Conservation (phyloP, 2,113 vertebrate species). For the Menidia beryllina region DNA sequence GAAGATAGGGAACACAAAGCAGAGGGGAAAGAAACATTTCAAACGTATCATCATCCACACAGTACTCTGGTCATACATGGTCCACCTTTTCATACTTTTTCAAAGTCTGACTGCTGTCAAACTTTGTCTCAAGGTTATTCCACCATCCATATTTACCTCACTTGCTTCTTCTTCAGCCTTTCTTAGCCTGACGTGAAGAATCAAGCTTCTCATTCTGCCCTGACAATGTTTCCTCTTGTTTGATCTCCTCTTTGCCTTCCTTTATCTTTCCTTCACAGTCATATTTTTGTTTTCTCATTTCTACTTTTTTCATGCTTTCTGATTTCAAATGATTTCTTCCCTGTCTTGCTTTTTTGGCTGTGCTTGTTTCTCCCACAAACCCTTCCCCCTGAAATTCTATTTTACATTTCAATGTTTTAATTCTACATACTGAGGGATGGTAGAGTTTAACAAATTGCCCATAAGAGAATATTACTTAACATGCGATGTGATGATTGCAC, state of each 20-base stretch:
- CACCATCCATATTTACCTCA: slow-evolving; percentile 47
- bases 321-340: neutral
- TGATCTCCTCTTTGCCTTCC: slow-evolving; percentile 52
- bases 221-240: slow-evolving; percentile 38
- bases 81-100: slow-evolving; percentile 40
- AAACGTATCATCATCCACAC: neutral
- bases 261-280: slow-evolving; percentile 1
- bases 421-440: slow-evolving; percentile 5
- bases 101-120: slow-evolving; percentile 25
- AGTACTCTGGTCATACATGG: slow-evolving; percentile 22
- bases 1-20: neutral
- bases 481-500: neutral
- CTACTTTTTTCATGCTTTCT: neutral
- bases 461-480: neutral
- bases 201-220: slow-evolving; percentile 19
- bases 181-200: slow-evolving; percentile 26
- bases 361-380: neutral
- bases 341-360: neutral
- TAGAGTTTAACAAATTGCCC: slow-evolving; percentile 5
- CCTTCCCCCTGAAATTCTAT: neutral
- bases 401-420: neutral
- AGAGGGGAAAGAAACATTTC: neutral
- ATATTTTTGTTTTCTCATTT: neutral
- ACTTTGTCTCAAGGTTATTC: slow-evolving; percentile 53
- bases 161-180: slow-evolving; percentile 15